phyloP scores from a whole-genome alignment of 2,888 invertebrate species.

The Creontiades dilutus region DNA sequence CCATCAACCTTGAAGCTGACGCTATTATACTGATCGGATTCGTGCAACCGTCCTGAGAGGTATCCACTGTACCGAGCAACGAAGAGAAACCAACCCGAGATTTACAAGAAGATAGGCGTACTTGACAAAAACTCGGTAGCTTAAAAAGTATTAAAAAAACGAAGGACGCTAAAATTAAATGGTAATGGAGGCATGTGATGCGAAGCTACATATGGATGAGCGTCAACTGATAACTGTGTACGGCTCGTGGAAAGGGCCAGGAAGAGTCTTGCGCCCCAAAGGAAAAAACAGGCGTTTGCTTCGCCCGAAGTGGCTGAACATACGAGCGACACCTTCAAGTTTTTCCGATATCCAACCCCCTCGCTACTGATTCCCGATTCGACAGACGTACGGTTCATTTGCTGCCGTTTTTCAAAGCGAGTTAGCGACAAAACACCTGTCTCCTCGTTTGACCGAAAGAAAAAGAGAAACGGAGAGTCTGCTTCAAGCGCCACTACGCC shows the following conservation, averaged over 20 bases:
- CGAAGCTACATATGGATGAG: not conserved
- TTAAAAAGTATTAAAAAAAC: not conserved
- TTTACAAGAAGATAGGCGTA: not conserved
- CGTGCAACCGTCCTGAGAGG: not conserved
- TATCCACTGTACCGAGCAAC: not conserved
- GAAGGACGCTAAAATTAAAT: conserved; percentile 6
- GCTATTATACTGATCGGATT: not conserved
- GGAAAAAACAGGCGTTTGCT: conserved; percentile 9
- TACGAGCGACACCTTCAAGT: conserved; percentile 54
- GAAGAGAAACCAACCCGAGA: conserved; percentile 3
- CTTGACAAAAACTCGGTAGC: not conserved
- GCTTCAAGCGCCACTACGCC: conserved; percentile 37
- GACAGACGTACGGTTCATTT: conserved; percentile 61
- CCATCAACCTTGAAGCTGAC: no score
- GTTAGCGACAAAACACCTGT: conserved; percentile 61
- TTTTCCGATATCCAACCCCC: conserved; percentile 56
- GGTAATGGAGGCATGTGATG: conserved; percentile 45
- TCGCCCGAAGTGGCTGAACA: conserved; percentile 33
- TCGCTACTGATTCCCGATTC: conserved; percentile 42
- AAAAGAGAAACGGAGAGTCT: not conserved
- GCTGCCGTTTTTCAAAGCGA: conserved; percentile 41
- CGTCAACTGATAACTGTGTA: conserved; percentile 46
- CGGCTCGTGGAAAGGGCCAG: not conserved
- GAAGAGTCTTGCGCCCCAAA: not conserved
- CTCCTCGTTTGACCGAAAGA: not conserved